Evolutionary conservation across 1,140 invertebrate species (phyloP).

Genomic region (Phymastichus coffea): DNA sequence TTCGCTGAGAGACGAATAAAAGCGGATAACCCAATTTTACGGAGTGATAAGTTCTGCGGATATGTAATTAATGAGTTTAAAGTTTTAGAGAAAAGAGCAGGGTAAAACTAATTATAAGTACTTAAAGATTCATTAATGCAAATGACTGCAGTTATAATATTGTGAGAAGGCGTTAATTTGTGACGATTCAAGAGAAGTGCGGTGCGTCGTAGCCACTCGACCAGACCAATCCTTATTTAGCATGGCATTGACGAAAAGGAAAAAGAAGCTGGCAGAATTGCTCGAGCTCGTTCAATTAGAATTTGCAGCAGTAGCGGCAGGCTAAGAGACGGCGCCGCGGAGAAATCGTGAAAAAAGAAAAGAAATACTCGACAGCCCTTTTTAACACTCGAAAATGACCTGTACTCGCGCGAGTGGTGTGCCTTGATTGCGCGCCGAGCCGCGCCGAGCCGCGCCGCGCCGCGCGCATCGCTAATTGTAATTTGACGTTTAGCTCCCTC

Average conservation of each 20-base stretch:
- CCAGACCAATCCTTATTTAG: conserved; percentile 7
- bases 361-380: background rate
- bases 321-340: background rate
- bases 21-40: background rate
- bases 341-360: conserved; percentile 2
- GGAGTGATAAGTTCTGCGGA: background rate
- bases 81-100: background rate
- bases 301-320: background rate
- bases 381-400: conserved; percentile 8
- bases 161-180: background rate
- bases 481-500: conserved; percentile 15
- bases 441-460: too few species aligned
- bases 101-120: background rate
- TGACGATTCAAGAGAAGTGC: conserved; percentile 2
- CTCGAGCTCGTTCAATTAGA: conserved; percentile 11
- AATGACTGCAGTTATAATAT: background rate
- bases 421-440: conserved; percentile 12
- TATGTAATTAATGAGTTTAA: background rate
- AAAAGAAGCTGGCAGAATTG: background rate
- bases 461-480: conserved; percentile 18
- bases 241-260: background rate
- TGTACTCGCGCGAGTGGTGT: background rate
- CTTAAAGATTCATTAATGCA: background rate
- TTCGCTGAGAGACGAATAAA: too few species aligned
- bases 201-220: background rate